Evolutionary conservation across 2,888 invertebrate species (phyloP).

Genomic region (Vandiemenella viatica): DNA sequence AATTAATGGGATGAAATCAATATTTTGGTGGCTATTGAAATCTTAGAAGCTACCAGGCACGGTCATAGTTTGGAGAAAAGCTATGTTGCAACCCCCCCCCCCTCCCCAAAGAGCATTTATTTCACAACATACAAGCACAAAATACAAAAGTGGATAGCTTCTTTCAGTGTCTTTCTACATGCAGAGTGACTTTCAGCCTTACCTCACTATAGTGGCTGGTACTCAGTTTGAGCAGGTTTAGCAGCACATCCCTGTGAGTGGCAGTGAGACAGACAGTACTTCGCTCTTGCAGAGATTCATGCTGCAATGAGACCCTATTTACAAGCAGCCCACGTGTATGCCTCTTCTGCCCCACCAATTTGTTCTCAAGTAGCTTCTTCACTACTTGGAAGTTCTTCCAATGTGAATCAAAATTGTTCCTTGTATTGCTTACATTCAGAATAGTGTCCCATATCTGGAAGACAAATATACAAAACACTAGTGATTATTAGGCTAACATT

Average conservation of each 20-base stretch:
- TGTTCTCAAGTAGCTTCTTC: constrained; percentile 45
- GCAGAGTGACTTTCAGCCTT: no score
- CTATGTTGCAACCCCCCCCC: no score
- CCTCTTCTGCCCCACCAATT: constrained; percentile 42
- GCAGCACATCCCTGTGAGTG: constrained; percentile 42
- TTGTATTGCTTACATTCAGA: constrained; percentile 36
- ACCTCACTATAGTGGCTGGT: constrained; percentile 54
- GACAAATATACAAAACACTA: constrained; percentile 6
- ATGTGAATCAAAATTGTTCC: constrained; percentile 43
- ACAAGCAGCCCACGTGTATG: constrained; percentile 47
- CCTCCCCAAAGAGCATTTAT: no score
- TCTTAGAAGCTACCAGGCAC: no score
- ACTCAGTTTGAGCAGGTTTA: constrained; percentile 44
- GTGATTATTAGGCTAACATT: not conserved
- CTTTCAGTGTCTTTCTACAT: no score
- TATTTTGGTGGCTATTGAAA: no score
- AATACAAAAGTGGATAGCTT: no score
- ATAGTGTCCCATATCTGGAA: constrained; percentile 51
- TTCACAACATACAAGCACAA: no score
- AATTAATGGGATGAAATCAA: no score
- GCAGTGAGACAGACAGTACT: constrained; percentile 37
- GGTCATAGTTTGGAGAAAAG: no score
- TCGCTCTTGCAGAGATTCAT: constrained; percentile 34
- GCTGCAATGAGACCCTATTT: constrained; percentile 50
- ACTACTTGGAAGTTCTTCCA: constrained; percentile 49